These are phyloP conservation scores for Haplochromis burtoni DNA, from an alignment of 2,113 vertebrate species.

Conservation along the genomic window DNA sequence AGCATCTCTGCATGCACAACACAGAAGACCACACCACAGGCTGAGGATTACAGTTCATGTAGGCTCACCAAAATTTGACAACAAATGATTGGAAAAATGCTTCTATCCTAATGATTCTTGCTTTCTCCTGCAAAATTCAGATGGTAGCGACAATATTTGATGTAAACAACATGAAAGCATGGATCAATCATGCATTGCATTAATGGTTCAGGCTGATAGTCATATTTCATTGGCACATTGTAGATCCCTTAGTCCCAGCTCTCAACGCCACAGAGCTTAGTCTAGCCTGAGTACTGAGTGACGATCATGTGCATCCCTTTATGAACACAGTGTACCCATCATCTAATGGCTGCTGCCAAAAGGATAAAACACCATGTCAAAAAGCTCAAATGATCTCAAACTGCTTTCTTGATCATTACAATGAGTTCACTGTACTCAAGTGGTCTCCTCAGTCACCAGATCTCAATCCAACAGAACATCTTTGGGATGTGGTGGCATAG, in stretches of 20 bases:
- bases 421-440: neutral
- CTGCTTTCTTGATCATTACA: neutral
- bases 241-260: neutral
- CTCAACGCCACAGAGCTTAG: neutral
- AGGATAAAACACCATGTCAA: neutral
- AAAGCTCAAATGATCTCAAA: neutral
- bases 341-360: neutral
- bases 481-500: neutral
- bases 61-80: fast-evolving
- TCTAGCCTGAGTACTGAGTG: neutral
- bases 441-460: neutral
- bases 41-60: neutral
- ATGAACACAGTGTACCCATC: neutral
- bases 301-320: neutral
- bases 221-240: neutral
- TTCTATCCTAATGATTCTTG: neutral
- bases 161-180: neutral
- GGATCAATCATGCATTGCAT: neutral
- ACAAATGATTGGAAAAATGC: neutral
- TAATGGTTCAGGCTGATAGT: neutral
- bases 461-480: neutral
- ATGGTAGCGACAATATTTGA: neutral
- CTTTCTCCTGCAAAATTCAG: neutral
- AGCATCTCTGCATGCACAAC: neutral
- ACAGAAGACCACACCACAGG: neutral